Evolutionary conservation across 2,797 vertebrate species (phyloP), one percentile per base, ranked within the genome.

Genomic region (Sebastes aleutianus): DNA sequence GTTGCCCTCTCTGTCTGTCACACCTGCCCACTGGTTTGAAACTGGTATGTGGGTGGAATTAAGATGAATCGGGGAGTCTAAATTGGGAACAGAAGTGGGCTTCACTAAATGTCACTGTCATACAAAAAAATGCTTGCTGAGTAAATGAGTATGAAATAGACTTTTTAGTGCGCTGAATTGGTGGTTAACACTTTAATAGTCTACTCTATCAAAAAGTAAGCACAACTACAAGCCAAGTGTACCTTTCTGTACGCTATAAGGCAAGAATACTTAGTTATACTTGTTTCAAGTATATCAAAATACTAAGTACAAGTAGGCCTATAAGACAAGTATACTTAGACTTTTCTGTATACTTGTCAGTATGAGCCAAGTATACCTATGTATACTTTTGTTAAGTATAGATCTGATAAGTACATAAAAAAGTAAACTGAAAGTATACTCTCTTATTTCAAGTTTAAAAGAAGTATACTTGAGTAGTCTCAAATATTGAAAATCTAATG

Each of bases 21-120:
- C 84, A 88, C 85, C 92, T 85, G 87, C 95, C 95, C 90, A 94
- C 93, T 82, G 74, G 56, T 88, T 84, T 87, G 89, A 94, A 92
- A 94, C 88, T 81, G 76, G 76, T 84, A 87, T 63, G 90, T 94
- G 91, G 93, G 91, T 91, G 92, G 87, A 83, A 83, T 78, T 32
- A 20, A 81, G 70, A 72, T 90, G 75, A 85, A 83, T 80, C n/a
- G 32, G 71, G 56, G 31, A 86, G 26, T 84, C 92, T 94, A 95
- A 92, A 93, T 92, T 85, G 83, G 88, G 85, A 92, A 84, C 50
- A 68, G 66, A 74, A 69, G 78, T 84, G 83, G 84, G 82, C 87
- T 86, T 75, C 68, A 54, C 65, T 36, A 77, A 90, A 86, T 85
- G 87, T 79, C 80, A 87, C 26, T 62, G 62, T 71, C 72, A 83